Conservation (phyloP, 2,113 vertebrate species). For the Myrmecobius fasciatus region DNA sequence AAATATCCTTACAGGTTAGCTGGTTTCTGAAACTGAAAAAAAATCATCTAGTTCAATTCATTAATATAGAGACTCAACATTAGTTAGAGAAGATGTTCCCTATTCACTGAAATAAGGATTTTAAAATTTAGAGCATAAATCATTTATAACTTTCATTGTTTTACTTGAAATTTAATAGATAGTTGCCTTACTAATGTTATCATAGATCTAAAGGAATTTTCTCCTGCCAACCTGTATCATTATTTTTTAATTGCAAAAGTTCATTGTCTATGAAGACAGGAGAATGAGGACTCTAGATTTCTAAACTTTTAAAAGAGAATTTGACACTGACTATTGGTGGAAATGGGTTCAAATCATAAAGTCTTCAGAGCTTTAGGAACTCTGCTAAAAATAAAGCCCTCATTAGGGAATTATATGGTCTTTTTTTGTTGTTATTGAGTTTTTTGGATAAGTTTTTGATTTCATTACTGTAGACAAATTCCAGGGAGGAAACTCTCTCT, state of each 20-base stretch:
- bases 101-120: accelerated
- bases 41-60: not conserved
- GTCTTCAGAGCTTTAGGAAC: not conserved
- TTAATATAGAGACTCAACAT: accelerated
- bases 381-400: not conserved
- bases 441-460: not conserved
- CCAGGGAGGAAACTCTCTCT: not conserved
- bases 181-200: accelerated
- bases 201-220: not conserved
- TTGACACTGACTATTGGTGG: accelerated
- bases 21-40: accelerated
- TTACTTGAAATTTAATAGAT: not conserved
- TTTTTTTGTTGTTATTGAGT: not conserved
- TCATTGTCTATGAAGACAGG: accelerated
- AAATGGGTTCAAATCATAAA: accelerated
- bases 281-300: accelerated
- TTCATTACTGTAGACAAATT: not conserved
- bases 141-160: not conserved
- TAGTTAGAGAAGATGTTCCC: accelerated
- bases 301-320: accelerated
- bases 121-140: not conserved
- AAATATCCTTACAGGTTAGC: accelerated
- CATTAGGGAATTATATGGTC: not conserved
- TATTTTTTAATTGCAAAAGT: accelerated
- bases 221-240: no score